These are phyloP conservation scores for Parotocinclus haroldoi DNA, from an alignment of 2,797 vertebrate genomes.

Conservation along the genomic window DNA sequence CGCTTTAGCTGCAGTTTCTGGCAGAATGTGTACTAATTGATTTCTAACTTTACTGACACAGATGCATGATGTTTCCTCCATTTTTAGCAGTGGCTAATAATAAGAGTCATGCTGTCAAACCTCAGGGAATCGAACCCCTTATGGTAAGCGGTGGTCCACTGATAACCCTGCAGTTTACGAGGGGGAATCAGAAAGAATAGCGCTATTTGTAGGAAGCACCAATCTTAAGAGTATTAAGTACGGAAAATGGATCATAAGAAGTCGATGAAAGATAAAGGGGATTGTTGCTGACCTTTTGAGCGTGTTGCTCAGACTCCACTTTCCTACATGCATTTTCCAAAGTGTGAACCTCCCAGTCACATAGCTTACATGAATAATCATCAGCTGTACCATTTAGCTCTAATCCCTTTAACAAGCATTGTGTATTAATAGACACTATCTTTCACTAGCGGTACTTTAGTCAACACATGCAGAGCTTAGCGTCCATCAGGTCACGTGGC, in stretches of 20 bases:
- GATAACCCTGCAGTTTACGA: conserved; percentile 32
- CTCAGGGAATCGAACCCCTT: conserved; percentile 42
- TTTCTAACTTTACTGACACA: conserved; percentile 38
- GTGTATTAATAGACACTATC: conserved; percentile 36
- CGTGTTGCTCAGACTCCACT: conserved; percentile 37
- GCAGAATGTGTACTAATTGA: conserved; percentile 10
- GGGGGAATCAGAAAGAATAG: conserved; percentile 39
- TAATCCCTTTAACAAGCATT: conserved; percentile 22
- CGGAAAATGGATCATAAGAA: conserved; percentile 49
- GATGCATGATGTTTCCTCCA: conserved; percentile 36
- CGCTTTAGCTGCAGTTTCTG: neutral
- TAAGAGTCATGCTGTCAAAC: conserved; percentile 32
- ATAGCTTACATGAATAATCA: too few relatives aligned
- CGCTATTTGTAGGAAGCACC: conserved; percentile 48
- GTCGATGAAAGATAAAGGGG: conserved; percentile 19
- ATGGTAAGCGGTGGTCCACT: conserved; percentile 38
- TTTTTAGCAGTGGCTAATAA: conserved; percentile 36
- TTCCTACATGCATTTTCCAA: neutral
- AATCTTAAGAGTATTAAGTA: conserved; percentile 45
- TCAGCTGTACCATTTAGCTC: too few relatives aligned
- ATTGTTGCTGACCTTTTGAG: conserved; percentile 8
- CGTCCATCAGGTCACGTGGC: neutral
- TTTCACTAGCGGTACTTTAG: conserved; percentile 25
- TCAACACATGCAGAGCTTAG: conserved; percentile 40
- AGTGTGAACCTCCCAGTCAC: conserved; percentile 12